Base-by-base conservation (phyloP, 2,888 invertebrate species). In the Sarcophaga subvicina region DNA sequence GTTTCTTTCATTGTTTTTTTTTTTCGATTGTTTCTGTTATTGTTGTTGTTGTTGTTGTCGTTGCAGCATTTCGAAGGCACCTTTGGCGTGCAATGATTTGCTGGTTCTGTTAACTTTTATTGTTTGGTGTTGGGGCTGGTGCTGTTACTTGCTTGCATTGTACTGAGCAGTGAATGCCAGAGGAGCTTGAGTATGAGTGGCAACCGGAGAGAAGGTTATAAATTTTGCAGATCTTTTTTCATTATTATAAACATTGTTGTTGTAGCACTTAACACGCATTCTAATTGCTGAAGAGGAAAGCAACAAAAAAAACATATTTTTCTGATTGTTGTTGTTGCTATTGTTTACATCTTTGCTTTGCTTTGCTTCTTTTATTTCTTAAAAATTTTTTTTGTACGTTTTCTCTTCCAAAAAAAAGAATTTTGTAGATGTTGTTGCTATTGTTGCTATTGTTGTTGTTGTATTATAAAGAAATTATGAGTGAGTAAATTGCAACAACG, bases 231-330 rank as follows among this genome's bases (percentile, higher is more conserved):
- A 73, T 72, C 59, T 77, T 76, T 69, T 70, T 54, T 85, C n/a
- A 66, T 54, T 37, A 37, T 37, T 37, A 10, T 37, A 37, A 37
- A 8, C 8, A 37, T 37, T 37, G 25, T 60, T 73, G 67, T 71
- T 82, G 79, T 81, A 88, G 87, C 92, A 91, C 91, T 91, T 92
- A 92, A 91, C 92, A 92, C 92, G 92, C 91, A 92, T 92, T 92
- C 92, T 92, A 92, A 92, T 92, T 92, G 92, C 92, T 91, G 89
- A 88, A 77, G n/a, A 17, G 17, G 6, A 59, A 37, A 37, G 6
- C 6, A 37, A 22, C 22, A 8, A 80, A 89, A 89, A 90, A 90
- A 89, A 89, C 89, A 88, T 87, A 86, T 86, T 88, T 87, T 75
- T 78, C 62, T 69, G 25, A 37, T 77, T 83, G 79, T 72, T 86